Base-by-base conservation (phyloP, 2,888 invertebrate species). In the Podotricha telesiphe region DNA sequence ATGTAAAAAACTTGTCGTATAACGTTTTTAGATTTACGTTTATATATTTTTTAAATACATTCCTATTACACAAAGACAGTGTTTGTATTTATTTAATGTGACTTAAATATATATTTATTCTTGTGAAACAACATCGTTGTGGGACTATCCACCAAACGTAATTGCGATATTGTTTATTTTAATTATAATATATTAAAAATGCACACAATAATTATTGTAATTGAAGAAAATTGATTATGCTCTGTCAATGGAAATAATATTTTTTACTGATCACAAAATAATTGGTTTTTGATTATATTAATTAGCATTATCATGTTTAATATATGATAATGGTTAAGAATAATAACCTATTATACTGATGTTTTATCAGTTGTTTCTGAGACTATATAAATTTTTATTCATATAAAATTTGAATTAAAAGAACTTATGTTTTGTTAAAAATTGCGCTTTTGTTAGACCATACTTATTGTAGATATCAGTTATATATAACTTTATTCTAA, bases 231-330 rank as follows among this genome's bases (percentile, higher is more conserved):
- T 17, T 37, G 6, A 20, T 56, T 48, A 5, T 45, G n/a, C 19
- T 65, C 8, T 45, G 3, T 58, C 20, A 58, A 51, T 48, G 13
- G n/a, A 37, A 13, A 19, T 34, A 56, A n/a, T 65, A 19, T 56
- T n/a, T 48, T 56, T 48, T 37, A 37, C 28, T 56, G 47, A 65
- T 56, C 34, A 65, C 47, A 56, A 47, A 48, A 48, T 56, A 48
- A 65, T 22, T 20, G 42, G 6, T 19, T 48, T 58, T 42, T 58
- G 10, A 58, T 58, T 58, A 19, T 42, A 22, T 58, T 42, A 42
- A 22, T 58, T 20, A 20, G 13, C 19, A 40, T 20, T 3, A 58
- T 40, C 7, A n/a, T 47, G 2, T 42, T 13, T 13, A 42, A 42
- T 42, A 13, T 42, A 42, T 8, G 2, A 10, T 47, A 47, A 47